Conservation (phyloP, 2,113 vertebrate genomes). For the Stercorarius parasiticus region DNA sequence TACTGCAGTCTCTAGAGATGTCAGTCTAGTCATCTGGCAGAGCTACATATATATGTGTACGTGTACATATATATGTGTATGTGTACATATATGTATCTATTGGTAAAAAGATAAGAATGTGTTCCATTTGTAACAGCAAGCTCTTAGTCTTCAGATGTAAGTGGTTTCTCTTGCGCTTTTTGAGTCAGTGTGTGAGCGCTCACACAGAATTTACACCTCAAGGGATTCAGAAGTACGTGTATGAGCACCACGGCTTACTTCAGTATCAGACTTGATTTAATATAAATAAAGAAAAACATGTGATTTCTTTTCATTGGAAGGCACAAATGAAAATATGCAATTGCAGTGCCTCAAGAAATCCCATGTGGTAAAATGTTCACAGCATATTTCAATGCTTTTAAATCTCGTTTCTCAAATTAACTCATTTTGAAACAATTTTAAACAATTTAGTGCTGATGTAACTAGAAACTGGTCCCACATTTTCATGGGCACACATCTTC, state of each 20-base stretch:
- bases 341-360: neutral
- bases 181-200: neutral
- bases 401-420: neutral
- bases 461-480: neutral
- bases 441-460: neutral
- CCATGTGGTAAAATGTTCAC: neutral
- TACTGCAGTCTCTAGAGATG: neutral
- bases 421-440: constrained; percentile 18
- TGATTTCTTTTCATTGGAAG: neutral
- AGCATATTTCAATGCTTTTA: neutral
- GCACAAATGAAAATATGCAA: neutral
- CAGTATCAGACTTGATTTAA: neutral
- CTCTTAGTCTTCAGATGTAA: neutral
- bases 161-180: neutral
- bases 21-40: neutral
- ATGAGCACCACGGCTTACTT: neutral
- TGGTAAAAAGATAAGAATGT: neutral
- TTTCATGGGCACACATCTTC: neutral
- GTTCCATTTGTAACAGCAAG: neutral
- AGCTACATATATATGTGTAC: neutral
- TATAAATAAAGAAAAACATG: neutral
- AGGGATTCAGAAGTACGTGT: neutral
- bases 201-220: neutral
- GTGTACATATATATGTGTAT: neutral
- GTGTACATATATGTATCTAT: neutral